Conservation (phyloP, 2,113 vertebrate species). For the Sander lucioperca region DNA sequence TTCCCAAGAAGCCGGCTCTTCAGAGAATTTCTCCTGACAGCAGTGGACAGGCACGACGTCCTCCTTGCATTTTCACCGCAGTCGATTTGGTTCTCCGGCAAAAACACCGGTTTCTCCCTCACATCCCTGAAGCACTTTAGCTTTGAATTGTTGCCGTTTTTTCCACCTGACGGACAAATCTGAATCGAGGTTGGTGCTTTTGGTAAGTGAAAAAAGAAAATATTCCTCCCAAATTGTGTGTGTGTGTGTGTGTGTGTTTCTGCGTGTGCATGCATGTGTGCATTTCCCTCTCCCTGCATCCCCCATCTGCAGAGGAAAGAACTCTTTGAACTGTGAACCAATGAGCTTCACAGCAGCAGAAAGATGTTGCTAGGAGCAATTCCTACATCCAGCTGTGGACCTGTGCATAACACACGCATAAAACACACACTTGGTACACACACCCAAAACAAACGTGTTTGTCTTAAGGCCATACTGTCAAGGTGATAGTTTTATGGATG, state of each 20-base stretch:
- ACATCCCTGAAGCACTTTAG: conserved; percentile 49
- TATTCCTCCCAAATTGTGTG: neutral
- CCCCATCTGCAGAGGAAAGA: conserved; percentile 66
- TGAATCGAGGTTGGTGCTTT: conserved; percentile 34
- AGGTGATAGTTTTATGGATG: conserved; percentile 34
- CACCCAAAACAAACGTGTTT: conserved; percentile 50
- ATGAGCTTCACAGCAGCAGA: conserved; percentile 68
- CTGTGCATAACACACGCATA: conserved; percentile 38
- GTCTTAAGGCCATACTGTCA: conserved; percentile 41
- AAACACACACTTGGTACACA: conserved; percentile 17
- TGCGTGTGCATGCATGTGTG: too few relatives aligned
- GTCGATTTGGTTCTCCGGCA: conserved; percentile 35
- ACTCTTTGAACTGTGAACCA: conserved; percentile 79
- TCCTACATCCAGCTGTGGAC: conserved; percentile 73
- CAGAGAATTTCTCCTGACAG: conserved; percentile 58
- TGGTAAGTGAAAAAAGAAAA: conserved; percentile 4
- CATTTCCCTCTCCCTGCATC: conserved; percentile 17
- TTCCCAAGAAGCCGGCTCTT: conserved; percentile 39
- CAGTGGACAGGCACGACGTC: conserved; percentile 63
- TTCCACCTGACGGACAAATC: conserved; percentile 50
- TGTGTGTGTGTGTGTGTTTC: neutral
- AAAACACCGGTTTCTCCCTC: conserved; percentile 51
- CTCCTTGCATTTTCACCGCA: conserved; percentile 39
- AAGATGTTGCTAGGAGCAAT: conserved; percentile 72
- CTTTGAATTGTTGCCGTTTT: conserved; percentile 30